Percentiles rank a stretch among this genome's conserved stretches.
Conservation (phyloP, 2,797 vertebrate species). For the Smutsia gigantea region DNA sequence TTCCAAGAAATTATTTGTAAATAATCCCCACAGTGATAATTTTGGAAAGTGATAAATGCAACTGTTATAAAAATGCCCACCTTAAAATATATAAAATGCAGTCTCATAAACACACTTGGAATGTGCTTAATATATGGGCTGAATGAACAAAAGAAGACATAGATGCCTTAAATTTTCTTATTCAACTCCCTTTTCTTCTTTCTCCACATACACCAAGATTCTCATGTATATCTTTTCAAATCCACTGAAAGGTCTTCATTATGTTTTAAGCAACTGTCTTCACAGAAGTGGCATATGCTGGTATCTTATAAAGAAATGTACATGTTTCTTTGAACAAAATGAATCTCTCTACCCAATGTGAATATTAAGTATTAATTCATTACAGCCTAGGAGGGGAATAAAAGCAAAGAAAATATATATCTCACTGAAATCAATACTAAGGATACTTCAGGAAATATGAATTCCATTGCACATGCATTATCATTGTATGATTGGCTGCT, state of each 20-base stretch:
- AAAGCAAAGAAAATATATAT: neutral
- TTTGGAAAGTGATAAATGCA: neutral
- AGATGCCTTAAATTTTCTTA: neutral
- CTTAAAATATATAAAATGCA: neutral
- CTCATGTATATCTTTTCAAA: neutral
- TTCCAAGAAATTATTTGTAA: neutral
- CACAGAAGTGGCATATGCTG: neutral
- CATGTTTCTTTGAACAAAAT: neutral
- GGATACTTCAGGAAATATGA: neutral
- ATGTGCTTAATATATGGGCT: too few relatives aligned
- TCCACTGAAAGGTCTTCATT: neutral
- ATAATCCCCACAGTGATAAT: neutral
- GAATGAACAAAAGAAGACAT: neutral
- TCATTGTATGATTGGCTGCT: rapidly evolving
- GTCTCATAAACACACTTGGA: neutral
- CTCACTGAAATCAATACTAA: neutral
- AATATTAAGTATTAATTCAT: neutral
- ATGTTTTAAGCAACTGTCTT: neutral
- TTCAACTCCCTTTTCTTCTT: neutral
- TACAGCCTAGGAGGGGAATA: neutral
- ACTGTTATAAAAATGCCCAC: neutral
- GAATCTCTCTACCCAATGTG: neutral
- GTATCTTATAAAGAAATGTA: neutral
- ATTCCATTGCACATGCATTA: rapidly evolving
- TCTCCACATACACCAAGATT: too few relatives aligned